These are phyloP conservation scores for Xiphophorus hellerii DNA, from an alignment of 2,113 vertebrate genomes.

Conservation along the genomic window DNA sequence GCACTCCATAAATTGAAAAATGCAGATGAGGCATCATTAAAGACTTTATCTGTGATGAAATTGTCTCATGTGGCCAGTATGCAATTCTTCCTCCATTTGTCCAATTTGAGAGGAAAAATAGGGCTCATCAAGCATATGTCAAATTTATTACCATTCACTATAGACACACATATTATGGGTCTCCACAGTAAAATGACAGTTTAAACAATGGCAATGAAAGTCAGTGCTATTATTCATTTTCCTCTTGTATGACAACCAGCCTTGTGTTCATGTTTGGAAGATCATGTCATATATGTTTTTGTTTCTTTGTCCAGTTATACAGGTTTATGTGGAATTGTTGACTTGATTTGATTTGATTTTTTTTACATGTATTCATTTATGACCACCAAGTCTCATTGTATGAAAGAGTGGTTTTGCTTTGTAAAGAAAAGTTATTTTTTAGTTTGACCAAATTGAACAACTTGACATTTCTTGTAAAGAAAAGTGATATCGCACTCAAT, in stretches of 20 bases:
- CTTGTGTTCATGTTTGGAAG: conserved; percentile 18
- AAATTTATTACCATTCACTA: conserved; percentile 48
- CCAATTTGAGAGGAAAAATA: conserved; percentile 57
- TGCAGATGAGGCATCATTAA: conserved; percentile 73
- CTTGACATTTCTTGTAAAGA: not conserved
- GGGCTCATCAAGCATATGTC: conserved; percentile 52
- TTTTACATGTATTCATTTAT: no score
- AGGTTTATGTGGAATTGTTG: not conserved
- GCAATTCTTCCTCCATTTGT: conserved; percentile 63
- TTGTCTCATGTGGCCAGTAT: conserved; percentile 50
- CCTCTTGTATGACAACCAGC: not conserved
- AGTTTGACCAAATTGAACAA: no score
- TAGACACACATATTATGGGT: conserved; percentile 19
- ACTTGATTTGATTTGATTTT: no score
- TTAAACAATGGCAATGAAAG: conserved; percentile 44
- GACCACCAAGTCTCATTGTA: no score
- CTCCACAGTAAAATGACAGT: conserved; percentile 37
- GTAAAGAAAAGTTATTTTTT: not conserved
- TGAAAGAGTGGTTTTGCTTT: no score
- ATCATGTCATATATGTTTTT: conserved; percentile 2
- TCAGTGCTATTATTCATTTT: conserved; percentile 11
- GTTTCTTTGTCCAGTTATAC: not conserved
- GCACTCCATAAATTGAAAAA: conserved; percentile 65
- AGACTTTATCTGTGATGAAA: conserved; percentile 56
- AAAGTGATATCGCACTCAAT: not conserved